Evolutionary conservation across 2,888 invertebrate species (phyloP).

Genomic region (Dicyrtomina minuta): DNA sequence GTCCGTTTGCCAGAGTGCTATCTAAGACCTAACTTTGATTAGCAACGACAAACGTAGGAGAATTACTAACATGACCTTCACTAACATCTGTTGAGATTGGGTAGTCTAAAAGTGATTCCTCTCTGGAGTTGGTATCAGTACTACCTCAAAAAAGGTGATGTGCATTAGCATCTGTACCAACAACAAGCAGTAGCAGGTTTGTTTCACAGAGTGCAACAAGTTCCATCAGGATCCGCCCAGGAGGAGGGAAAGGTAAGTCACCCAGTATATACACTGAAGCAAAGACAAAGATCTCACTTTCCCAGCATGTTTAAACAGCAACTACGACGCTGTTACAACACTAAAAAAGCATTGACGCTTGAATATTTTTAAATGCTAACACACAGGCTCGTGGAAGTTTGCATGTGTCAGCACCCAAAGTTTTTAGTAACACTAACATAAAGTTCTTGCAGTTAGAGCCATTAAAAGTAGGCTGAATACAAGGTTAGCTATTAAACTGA

Average conservation of each 20-base stretch:
- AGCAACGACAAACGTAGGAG: constrained; percentile 9
- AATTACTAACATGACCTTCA: neutral
- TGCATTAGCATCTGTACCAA: constrained; percentile 30
- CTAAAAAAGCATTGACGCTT: no score
- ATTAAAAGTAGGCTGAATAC: no score
- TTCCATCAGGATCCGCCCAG: neutral
- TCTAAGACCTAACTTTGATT: constrained; percentile 15
- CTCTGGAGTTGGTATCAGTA: constrained; percentile 11
- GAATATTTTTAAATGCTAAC: no score
- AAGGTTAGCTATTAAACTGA: no score
- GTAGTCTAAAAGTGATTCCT: neutral
- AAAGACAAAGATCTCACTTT: neutral
- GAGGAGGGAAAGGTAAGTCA: neutral
- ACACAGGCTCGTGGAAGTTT: no score
- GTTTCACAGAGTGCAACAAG: neutral
- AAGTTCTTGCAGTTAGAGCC: no score
- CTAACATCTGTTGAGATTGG: neutral
- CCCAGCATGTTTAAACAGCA: neutral
- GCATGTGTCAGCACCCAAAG: no score
- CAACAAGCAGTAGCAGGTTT: neutral
- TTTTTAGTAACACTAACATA: no score
- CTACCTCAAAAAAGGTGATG: constrained; percentile 26
- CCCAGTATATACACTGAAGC: constrained; percentile 4
- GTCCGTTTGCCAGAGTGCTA: constrained; percentile 7
- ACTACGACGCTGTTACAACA: no score